Evolutionary conservation across 2,888 invertebrate species (phyloP).

Genomic region (Invenusta paracnida): DNA sequence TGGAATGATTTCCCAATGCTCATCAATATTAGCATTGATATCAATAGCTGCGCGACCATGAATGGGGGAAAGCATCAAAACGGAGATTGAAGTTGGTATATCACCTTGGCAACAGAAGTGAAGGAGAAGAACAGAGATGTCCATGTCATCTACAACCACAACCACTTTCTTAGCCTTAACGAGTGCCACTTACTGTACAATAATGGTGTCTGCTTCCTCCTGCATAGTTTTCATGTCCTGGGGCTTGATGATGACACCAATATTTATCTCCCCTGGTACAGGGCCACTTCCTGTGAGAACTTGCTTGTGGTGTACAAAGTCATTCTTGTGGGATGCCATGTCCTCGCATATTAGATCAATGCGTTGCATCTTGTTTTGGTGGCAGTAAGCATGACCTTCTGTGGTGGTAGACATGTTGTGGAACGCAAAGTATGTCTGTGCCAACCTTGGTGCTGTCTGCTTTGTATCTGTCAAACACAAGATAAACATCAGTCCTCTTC

Average conservation of each 20-base stretch:
- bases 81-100: neutral
- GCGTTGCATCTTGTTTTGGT: neutral
- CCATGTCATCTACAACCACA: neutral
- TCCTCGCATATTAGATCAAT: neutral
- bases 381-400: neutral
- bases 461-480: neutral
- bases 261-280: neutral
- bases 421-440: neutral
- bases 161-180: neutral
- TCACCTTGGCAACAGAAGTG: neutral
- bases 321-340: too few species aligned
- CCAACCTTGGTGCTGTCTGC: neutral
- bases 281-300: neutral
- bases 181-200: neutral
- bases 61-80: neutral
- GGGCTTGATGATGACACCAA: neutral
- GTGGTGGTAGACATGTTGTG: neutral
- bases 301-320: too few species aligned
- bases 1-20: neutral
- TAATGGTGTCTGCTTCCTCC: constrained; percentile 1
- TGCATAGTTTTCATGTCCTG: neutral
- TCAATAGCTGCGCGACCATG: neutral
- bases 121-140: neutral
- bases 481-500: neutral
- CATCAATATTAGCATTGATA: neutral